A percentile compares a stretch with the other conserved stretches of the same genome.
Conservation (phyloP, 2,888 invertebrate genomes). For the Stictocephala bisonia region DNA sequence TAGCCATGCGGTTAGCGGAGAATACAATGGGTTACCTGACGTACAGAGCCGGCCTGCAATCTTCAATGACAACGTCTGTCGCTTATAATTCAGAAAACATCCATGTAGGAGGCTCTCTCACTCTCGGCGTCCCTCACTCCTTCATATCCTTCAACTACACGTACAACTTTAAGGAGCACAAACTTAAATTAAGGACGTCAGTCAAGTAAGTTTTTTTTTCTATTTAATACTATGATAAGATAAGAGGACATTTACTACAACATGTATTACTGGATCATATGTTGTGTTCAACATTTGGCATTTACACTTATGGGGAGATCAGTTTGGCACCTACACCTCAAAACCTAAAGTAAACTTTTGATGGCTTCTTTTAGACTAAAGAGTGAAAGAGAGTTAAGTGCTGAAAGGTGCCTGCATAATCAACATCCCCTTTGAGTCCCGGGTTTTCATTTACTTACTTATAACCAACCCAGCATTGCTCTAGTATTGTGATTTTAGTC, state of each 20-base stretch:
- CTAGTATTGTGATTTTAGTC: too few species aligned
- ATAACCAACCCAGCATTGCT: too few species aligned
- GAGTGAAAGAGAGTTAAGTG: too few species aligned
- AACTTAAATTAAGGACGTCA: slow-evolving; percentile 80
- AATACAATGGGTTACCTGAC: slow-evolving; percentile 90
- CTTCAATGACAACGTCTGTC: slow-evolving; percentile 84
- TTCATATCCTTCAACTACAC: slow-evolving; percentile 81
- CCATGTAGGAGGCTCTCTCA: slow-evolving; percentile 76
- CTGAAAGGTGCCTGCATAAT: too few species aligned
- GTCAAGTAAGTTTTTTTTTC: slow-evolving; percentile 75
- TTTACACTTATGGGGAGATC: too few species aligned
- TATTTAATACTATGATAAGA: not conserved
- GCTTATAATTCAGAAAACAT: slow-evolving; percentile 80
- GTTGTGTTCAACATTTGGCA: not conserved
- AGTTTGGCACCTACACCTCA: too few species aligned
- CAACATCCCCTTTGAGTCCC: too few species aligned
- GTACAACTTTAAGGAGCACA: slow-evolving; percentile 82
- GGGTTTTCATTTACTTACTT: too few species aligned
- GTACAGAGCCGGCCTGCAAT: slow-evolving; percentile 75
- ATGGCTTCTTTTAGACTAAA: too few species aligned
- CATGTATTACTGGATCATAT: not conserved
- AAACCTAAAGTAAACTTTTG: too few species aligned
- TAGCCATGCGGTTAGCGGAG: slow-evolving; percentile 88
- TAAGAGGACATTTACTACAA: not conserved
- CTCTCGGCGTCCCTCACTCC: slow-evolving; percentile 86